Evolutionary conservation across 92 coral and sea anemone genomes (phyloP).

Genomic region (Meandrina meandrites): DNA sequence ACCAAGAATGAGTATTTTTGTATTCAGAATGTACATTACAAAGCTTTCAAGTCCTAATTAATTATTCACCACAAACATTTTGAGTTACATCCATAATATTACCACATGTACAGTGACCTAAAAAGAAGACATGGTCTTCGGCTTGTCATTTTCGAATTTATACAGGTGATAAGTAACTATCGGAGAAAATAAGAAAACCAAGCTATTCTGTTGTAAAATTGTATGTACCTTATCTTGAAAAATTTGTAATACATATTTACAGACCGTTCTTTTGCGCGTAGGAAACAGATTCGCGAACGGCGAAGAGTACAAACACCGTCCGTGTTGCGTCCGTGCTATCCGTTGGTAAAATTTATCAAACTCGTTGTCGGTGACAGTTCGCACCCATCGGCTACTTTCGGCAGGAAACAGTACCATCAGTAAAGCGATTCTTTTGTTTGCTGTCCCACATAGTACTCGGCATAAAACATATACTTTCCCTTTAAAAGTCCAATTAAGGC

Average conservation of each 20-base stretch:
- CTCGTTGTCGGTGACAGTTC: background rate
- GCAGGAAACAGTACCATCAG: conserved; percentile 22
- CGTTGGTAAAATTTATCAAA: conserved; percentile 4
- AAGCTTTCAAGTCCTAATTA: background rate
- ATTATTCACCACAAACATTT: background rate
- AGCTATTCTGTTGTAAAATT: background rate
- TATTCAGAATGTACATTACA: background rate
- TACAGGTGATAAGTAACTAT: background rate
- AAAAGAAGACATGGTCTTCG: background rate
- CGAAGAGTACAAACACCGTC: background rate
- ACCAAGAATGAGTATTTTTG: background rate
- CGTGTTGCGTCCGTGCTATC: background rate
- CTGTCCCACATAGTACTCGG: conserved; percentile 11
- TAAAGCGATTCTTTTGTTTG: conserved; percentile 27
- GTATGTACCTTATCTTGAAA: background rate
- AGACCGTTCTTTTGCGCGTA: background rate
- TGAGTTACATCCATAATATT: background rate
- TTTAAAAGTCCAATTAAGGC: conserved; percentile 29
- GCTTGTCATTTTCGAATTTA: background rate
- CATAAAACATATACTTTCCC: conserved; percentile 16
- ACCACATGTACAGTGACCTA: background rate
- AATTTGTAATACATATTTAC: background rate
- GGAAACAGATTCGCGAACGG: background rate
- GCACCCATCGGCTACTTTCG: conserved; percentile 12
- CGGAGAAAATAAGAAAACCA: background rate